A percentile compares a stretch with the other conserved stretches of the same genome.
phyloP scores from a whole-genome alignment of 2,888 invertebrate species.

The Nebria salina region DNA sequence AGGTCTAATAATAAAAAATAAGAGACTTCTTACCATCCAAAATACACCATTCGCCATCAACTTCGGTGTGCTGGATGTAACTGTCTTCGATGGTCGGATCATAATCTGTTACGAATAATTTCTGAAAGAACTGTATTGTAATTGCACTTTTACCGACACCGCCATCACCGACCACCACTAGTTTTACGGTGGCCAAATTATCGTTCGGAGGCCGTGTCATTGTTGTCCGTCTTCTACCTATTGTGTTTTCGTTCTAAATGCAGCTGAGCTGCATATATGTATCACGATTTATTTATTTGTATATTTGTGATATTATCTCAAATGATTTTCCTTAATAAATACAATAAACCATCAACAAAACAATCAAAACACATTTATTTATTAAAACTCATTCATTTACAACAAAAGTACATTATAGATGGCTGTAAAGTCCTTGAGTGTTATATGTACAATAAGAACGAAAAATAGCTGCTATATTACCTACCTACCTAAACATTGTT shows the following conservation, averaged over 20 bases:
- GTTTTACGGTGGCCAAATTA: slow-evolving; percentile 80
- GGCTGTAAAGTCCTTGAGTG: too few species aligned
- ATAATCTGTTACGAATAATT: slow-evolving; percentile 92
- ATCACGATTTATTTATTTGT: not conserved
- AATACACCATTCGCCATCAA: slow-evolving; percentile 92
- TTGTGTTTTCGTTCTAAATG: slow-evolving; percentile 48
- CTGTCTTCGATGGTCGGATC: slow-evolving; percentile 97
- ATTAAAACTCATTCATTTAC: not conserved
- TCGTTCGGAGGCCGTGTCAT: slow-evolving; percentile 79
- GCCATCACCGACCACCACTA: slow-evolving; percentile 94
- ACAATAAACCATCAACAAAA: not conserved
- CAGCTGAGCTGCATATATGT: slow-evolving; percentile 51
- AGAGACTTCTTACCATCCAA: slow-evolving; percentile 75
- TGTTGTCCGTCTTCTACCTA: slow-evolving; percentile 60
- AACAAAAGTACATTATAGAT: too few species aligned
- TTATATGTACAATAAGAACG: too few species aligned
- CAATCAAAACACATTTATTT: not conserved
- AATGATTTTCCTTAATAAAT: slow-evolving; percentile 3
- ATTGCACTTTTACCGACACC: slow-evolving; percentile 96
- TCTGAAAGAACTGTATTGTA: slow-evolving; percentile 96
- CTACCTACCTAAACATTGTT: not conserved
- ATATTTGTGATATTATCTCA: slow-evolving; percentile 8
- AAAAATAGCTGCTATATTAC: too few species aligned
- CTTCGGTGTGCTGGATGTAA: slow-evolving; percentile 92
- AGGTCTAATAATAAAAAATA: not conserved